Evolutionary conservation across 2,888 invertebrate species (phyloP).

Genomic region (Epsilonema sp.): DNA sequence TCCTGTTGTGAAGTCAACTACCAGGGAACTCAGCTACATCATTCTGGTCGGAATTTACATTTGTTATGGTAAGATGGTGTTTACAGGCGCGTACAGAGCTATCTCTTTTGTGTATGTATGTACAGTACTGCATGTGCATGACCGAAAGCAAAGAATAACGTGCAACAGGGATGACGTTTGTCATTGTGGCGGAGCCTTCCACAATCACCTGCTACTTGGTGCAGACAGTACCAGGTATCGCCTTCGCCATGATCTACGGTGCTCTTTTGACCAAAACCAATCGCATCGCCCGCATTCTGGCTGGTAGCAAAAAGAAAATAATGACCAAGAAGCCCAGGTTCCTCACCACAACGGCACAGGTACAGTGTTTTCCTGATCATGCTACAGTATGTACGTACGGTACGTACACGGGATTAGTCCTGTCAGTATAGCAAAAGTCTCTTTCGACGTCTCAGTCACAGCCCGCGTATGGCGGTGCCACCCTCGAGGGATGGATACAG

Average conservation of each 20-base stretch:
- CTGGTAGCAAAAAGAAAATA: slow-evolving; percentile 84
- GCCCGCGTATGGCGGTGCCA: too few species aligned
- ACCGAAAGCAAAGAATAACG: too few species aligned
- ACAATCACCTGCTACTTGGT: slow-evolving; percentile 64
- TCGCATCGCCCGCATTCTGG: slow-evolving; percentile 81
- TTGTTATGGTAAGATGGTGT: slow-evolving; percentile 49
- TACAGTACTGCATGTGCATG: too few species aligned
- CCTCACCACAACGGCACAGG: slow-evolving; percentile 70
- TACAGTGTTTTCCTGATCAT: too few species aligned
- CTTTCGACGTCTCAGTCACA: too few species aligned
- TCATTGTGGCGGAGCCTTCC: slow-evolving; percentile 54
- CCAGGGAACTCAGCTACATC: slow-evolving; percentile 50
- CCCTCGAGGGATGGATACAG: too few species aligned
- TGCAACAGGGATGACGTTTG: slow-evolving; percentile 77
- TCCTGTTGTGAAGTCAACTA: slow-evolving; percentile 81
- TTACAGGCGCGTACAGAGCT: too few species aligned
- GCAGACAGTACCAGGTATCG: slow-evolving; percentile 74
- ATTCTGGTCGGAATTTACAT: slow-evolving; percentile 56
- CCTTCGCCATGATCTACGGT: slow-evolving; percentile 90
- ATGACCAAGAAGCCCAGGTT: slow-evolving; percentile 68
- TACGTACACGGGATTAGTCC: too few species aligned
- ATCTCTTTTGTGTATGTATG: too few species aligned
- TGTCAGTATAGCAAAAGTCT: too few species aligned
- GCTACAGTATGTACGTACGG: too few species aligned
- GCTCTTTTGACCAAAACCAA: slow-evolving; percentile 92